phyloP scores from a whole-genome alignment of 2,113 vertebrate genomes.

The Sebastes schlegelii region DNA sequence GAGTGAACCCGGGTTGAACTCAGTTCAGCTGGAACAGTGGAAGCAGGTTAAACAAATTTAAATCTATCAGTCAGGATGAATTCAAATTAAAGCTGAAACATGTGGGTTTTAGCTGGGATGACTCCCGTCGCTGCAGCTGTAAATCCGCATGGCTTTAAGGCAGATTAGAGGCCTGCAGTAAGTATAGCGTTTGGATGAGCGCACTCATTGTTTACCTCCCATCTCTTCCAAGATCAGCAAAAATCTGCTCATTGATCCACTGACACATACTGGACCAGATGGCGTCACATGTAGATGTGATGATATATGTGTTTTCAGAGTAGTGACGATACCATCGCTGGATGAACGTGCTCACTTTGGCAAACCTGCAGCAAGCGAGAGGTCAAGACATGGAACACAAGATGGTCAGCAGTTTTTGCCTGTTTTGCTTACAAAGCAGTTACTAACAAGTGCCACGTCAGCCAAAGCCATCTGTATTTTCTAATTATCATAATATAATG shows the following conservation, averaged over 20 bases:
- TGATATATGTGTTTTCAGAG: background rate
- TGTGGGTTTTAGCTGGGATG: slow-evolving; percentile 53
- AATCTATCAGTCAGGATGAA: slow-evolving; percentile 49
- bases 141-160: slow-evolving; percentile 70
- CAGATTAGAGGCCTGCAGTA: slow-evolving; percentile 69
- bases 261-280: slow-evolving; percentile 23
- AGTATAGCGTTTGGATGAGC: slow-evolving; percentile 55
- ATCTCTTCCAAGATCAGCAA: slow-evolving; percentile 54
- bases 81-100: slow-evolving; percentile 59
- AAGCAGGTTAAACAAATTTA: slow-evolving; percentile 56
- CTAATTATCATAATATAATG: background rate
- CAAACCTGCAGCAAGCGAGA: background rate
- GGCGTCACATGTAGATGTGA: background rate
- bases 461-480: background rate
- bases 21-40: background rate
- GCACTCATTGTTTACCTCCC: slow-evolving; percentile 54
- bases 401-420: background rate
- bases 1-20: background rate
- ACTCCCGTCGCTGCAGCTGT: slow-evolving; percentile 39
- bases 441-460: background rate
- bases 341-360: background rate
- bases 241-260: slow-evolving; percentile 38
- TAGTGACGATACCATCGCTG: background rate
- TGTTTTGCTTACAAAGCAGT: slow-evolving; percentile 1
- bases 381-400: background rate